These are phyloP conservation scores for Prenolepis imparis DNA, from an alignment of 2,888 invertebrate genomes.

Conservation along the genomic window DNA sequence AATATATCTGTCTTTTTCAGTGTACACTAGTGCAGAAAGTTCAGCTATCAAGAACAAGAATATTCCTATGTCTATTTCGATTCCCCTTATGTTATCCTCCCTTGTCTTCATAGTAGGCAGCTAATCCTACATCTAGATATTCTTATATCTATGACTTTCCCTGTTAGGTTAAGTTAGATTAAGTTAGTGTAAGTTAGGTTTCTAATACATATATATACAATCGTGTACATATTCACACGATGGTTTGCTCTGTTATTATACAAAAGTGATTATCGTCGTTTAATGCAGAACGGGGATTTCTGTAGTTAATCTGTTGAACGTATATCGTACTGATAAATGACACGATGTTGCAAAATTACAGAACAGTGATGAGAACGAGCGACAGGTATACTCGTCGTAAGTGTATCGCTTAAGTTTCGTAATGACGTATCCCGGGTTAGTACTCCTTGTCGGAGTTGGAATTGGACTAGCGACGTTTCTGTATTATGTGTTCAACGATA, in stretches of 20 bases:
- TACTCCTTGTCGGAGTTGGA: slow-evolving; percentile 49
- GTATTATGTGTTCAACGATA: slow-evolving; percentile 37
- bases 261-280: not conserved
- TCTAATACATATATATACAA: not conserved
- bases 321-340: not conserved
- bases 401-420: not conserved
- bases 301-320: not conserved
- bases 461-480: slow-evolving; percentile 50
- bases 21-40: too few species aligned
- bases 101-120: too few species aligned
- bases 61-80: too few species aligned
- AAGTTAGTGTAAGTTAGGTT: slow-evolving; percentile 24
- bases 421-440: slow-evolving; percentile 48
- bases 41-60: too few species aligned
- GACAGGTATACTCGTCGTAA: not conserved
- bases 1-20: too few species aligned
- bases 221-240: not conserved
- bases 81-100: too few species aligned
- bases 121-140: too few species aligned
- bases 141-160: not conserved
- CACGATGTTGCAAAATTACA: not conserved
- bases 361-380: not conserved
- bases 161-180: slow-evolving; percentile 3
- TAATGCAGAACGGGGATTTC: not conserved
- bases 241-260: slow-evolving; percentile 10